Evolutionary conservation across 1,140 invertebrate species (phyloP).

Genomic region (Paraescarpia echinospica): DNA sequence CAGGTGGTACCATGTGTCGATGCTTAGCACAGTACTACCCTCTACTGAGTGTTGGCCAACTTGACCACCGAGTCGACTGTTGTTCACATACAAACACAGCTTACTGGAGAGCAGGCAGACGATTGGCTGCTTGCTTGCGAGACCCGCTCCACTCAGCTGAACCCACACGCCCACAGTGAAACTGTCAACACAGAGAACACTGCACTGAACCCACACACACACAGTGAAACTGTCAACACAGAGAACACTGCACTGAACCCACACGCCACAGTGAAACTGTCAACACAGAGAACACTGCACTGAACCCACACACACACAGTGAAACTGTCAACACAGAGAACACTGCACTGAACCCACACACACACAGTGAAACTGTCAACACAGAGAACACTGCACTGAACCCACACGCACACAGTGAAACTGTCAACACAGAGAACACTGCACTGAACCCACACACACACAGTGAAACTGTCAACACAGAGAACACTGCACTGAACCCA

Average conservation of each 20-base stretch:
- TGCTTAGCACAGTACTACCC: neutral
- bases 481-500: neutral
- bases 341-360: neutral
- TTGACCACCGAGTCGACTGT: conserved; percentile 24
- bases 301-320: neutral
- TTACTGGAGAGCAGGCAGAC: conserved; percentile 31
- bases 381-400: neutral
- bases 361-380: neutral
- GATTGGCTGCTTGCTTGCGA: conserved; percentile 32
- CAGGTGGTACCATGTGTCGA: conserved; percentile 6
- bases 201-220: neutral
- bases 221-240: neutral
- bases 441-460: neutral
- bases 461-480: neutral
- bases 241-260: neutral
- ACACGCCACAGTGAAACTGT: neutral
- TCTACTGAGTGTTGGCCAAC: neutral
- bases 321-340: conserved; percentile 5
- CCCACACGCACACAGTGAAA: neutral
- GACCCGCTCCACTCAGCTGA: conserved; percentile 26
- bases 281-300: neutral
- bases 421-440: neutral
- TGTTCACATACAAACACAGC: conserved; percentile 37
- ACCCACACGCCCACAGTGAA: conserved; percentile 40
- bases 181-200: conserved; percentile 31